phyloP scores from a whole-genome alignment of 1,140 invertebrate genomes.

The Hycleus cichorii region DNA sequence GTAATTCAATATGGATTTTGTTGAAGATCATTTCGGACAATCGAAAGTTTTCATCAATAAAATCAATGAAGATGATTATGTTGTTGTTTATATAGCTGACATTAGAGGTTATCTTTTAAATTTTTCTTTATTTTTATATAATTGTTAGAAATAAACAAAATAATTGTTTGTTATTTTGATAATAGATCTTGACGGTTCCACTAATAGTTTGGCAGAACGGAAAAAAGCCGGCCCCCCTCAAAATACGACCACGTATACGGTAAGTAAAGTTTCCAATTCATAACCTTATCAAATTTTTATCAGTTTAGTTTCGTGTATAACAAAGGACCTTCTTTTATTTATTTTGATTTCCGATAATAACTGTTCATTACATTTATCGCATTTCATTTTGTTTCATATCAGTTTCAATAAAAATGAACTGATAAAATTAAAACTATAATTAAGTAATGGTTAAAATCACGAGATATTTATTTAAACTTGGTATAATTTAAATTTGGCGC shows the following conservation, averaged over 20 bases:
- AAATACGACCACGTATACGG: constrained; percentile 58
- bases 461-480: no score
- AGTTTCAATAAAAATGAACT: no score
- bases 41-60: constrained; percentile 18
- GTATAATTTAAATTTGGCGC: no score
- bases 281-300: no score
- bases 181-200: constrained; percentile 52
- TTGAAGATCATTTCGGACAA: constrained; percentile 31
- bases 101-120: constrained; percentile 9
- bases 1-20: constrained; percentile 26
- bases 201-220: constrained; percentile 43
- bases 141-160: neutral
- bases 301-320: no score
- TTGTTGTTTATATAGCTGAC: constrained; percentile 29
- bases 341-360: no score
- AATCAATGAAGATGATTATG: constrained; percentile 24
- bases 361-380: no score
- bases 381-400: no score
- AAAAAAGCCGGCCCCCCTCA: constrained; percentile 54
- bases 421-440: no score
- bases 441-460: no score
- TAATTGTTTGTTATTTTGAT: constrained; percentile 32
- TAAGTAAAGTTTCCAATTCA: constrained; percentile 36
- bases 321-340: no score
- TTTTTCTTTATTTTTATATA: constrained; percentile 1